These are phyloP conservation scores for Gymnoscopelus braueri DNA, from an alignment of 2,797 vertebrate species.

Conservation along the genomic window DNA sequence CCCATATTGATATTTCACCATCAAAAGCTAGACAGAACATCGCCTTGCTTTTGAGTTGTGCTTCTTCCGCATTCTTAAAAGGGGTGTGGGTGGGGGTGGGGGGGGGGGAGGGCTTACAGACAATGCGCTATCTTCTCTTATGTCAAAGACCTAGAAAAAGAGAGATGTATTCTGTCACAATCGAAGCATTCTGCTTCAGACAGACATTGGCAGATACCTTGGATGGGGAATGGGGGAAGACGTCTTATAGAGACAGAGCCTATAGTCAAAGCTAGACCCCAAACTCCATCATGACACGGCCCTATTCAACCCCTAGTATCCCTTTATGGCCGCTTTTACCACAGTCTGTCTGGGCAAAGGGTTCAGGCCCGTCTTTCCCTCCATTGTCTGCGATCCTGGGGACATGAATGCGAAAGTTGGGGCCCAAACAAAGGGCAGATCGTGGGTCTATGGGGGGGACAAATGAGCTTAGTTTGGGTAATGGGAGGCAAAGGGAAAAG, in stretches of 20 bases:
- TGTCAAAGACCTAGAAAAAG: not conserved
- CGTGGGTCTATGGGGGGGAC: constrained; percentile 79
- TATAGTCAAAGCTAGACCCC: constrained; percentile 42
- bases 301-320: constrained; percentile 61
- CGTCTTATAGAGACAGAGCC: constrained; percentile 45
- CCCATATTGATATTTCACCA: constrained; percentile 40
- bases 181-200: constrained; percentile 9
- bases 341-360: constrained; percentile 78
- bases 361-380: constrained; percentile 75
- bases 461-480: constrained; percentile 82
- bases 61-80: not conserved
- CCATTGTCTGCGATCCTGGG: constrained; percentile 78
- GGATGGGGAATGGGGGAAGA: constrained; percentile 12
- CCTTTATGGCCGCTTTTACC: constrained; percentile 76
- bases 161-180: constrained; percentile 18
- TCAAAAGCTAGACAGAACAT: constrained; percentile 14
- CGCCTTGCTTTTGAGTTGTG: not conserved
- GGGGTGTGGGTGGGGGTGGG: not conserved
- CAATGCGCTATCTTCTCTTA: not conserved
- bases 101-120: constrained; percentile 1
- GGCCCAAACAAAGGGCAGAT: constrained; percentile 80
- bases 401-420: constrained; percentile 74
- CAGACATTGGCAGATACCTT: constrained; percentile 11
- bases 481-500: constrained; percentile 73
- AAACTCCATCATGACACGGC: constrained; percentile 28